Evolutionary conservation across 2,888 invertebrate species (phyloP).

Genomic region (Campoletis raptor): DNA sequence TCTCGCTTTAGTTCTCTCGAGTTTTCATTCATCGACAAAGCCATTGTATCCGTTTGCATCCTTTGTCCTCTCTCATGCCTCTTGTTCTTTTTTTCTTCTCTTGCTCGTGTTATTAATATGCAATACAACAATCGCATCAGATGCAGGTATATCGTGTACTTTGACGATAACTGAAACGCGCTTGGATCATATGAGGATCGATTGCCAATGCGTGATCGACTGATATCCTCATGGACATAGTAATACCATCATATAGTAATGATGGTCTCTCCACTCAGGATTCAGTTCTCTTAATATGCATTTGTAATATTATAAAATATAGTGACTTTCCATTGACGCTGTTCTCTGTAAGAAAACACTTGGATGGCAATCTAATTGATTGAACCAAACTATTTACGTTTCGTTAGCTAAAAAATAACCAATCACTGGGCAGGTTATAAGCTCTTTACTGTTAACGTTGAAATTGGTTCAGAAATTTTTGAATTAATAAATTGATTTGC

Average conservation of each 20-base stretch:
- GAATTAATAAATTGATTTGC: background rate
- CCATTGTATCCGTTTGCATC: background rate
- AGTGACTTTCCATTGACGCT: background rate
- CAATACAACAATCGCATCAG: conserved; percentile 19
- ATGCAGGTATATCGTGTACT: conserved; percentile 36
- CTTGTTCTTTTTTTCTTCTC: background rate
- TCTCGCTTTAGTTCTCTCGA: background rate
- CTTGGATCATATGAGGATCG: conserved; percentile 59
- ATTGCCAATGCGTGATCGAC: conserved; percentile 45
- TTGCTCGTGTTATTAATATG: background rate
- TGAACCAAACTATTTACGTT: background rate
- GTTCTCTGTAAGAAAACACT: background rate
- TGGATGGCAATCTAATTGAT: background rate
- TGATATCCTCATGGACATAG: conserved; percentile 26
- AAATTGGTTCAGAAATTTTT: background rate
- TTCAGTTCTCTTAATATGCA: background rate
- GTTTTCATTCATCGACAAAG: background rate
- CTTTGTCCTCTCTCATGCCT: conserved; percentile 6
- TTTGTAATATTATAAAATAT: background rate
- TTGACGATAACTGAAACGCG: conserved; percentile 61
- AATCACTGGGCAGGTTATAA: background rate
- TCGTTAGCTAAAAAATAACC: background rate
- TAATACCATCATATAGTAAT: background rate
- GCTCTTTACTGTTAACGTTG: background rate
- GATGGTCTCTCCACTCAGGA: background rate